phyloP scores from a whole-genome alignment of 2,888 invertebrate species.

The Drosophila pseudotalamancana region DNA sequence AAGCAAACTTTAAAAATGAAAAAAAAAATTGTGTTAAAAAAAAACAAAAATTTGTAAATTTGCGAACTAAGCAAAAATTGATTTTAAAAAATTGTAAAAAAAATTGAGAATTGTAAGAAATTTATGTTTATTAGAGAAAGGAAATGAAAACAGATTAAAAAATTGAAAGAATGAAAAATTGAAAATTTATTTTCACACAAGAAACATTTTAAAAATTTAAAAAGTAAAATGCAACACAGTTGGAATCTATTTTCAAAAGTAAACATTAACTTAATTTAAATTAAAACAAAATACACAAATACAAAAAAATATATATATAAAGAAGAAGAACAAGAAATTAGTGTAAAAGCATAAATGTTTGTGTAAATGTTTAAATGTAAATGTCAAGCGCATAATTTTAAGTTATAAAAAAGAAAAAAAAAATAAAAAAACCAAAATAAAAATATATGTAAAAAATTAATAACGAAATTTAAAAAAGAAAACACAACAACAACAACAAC shows the following conservation, averaged over 20 bases:
- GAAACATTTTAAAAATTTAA: conserved; percentile 23
- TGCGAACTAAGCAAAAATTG: too few species aligned
- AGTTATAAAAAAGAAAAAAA: conserved; percentile 8
- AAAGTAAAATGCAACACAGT: conserved; percentile 21
- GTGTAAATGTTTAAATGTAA: conserved; percentile 71
- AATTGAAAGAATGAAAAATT: neutral
- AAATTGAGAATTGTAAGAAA: neutral
- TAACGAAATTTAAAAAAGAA: conserved; percentile 23
- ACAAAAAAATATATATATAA: conserved; percentile 17
- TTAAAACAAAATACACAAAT: too few species aligned
- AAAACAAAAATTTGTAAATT: neutral
- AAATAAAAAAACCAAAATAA: conserved; percentile 16
- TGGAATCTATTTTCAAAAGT: conserved; percentile 39
- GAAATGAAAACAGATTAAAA: neutral
- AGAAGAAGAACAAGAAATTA: conserved; percentile 39
- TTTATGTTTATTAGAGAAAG: too few species aligned
- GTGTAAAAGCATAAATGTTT: conserved; percentile 42
- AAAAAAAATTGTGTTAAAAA: neutral
- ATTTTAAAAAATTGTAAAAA: conserved; percentile 1
- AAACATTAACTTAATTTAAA: conserved; percentile 20
- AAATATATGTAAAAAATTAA: conserved; percentile 49
- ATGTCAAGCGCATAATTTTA: conserved; percentile 35
- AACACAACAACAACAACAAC: conserved; percentile 1
- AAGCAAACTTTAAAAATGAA: neutral
- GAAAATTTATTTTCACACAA: conserved; percentile 41